These are phyloP conservation scores for Trachelus stipa DNA, from an alignment of 2,888 invertebrate genomes.

Conservation along the genomic window DNA sequence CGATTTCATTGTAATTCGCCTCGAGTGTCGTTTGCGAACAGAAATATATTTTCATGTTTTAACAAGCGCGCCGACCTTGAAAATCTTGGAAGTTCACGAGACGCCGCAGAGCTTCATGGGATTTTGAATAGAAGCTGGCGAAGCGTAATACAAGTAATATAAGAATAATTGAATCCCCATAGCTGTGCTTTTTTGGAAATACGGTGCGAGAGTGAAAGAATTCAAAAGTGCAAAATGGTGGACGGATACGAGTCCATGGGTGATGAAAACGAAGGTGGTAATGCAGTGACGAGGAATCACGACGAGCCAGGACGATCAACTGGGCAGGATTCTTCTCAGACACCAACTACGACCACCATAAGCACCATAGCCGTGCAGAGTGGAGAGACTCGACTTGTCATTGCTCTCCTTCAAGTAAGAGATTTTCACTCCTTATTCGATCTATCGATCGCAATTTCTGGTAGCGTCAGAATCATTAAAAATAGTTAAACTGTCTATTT, in stretches of 20 bases:
- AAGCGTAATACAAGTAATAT: not conserved
- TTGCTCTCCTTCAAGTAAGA: slow-evolving; percentile 88
- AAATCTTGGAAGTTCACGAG: not conserved
- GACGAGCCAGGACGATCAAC: slow-evolving; percentile 19
- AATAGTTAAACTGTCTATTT: not conserved
- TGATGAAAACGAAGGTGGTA: slow-evolving; percentile 28
- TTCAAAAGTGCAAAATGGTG: slow-evolving; percentile 43
- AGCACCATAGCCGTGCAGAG: slow-evolving; percentile 92
- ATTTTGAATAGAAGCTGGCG: not conserved
- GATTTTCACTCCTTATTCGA: slow-evolving; percentile 1
- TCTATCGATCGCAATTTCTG: not conserved
- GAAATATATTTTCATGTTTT: not conserved
- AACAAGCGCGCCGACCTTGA: not conserved
- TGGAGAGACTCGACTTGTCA: slow-evolving; percentile 86
- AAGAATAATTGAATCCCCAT: not conserved
- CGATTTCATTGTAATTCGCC: not conserved
- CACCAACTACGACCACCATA: slow-evolving; percentile 80
- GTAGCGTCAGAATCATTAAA: not conserved
- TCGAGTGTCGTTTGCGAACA: not conserved
- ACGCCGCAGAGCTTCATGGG: not conserved
- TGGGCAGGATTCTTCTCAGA: slow-evolving; percentile 32
- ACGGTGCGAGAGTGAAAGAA: not conserved
- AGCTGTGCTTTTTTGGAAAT: not conserved
- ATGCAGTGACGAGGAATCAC: not conserved
- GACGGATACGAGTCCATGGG: slow-evolving; percentile 51